These are phyloP conservation scores for Pristis pectinata DNA, from an alignment of 2,797 vertebrate species.

Conservation along the genomic window DNA sequence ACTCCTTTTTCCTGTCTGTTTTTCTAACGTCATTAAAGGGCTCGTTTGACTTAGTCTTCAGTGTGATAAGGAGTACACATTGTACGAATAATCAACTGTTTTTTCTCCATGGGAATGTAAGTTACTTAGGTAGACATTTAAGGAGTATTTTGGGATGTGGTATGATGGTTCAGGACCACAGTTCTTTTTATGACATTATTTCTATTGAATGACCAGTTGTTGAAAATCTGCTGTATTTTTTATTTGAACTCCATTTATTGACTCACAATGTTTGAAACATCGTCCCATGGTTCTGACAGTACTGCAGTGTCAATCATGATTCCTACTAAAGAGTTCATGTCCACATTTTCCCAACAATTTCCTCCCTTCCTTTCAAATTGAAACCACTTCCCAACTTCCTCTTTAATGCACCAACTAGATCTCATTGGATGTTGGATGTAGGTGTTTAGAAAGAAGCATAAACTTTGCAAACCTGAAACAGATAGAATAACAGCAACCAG, in stretches of 20 bases:
- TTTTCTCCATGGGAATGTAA: background rate
- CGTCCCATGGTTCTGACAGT: background rate
- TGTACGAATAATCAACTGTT: background rate
- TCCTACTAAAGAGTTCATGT: background rate
- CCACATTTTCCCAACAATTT: background rate
- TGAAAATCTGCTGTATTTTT: background rate
- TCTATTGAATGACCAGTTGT: background rate
- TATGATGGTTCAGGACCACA: background rate
- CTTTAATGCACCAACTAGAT: background rate
- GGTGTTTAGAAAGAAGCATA: background rate
- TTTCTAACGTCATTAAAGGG: background rate
- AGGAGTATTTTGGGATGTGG: background rate
- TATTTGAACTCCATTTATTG: background rate
- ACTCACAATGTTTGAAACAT: background rate
- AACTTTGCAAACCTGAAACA: constrained; percentile 18
- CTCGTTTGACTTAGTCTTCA: background rate
- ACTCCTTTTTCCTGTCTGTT: background rate
- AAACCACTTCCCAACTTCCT: background rate
- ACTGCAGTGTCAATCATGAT: background rate
- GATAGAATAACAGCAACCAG: background rate
- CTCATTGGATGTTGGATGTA: constrained; percentile 4
- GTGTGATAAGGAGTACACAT: background rate
- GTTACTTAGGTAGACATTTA: too few relatives aligned
- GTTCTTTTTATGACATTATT: background rate
- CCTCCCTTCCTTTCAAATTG: constrained; percentile 14